phyloP scores from a whole-genome alignment of 2,888 invertebrate species.

The Netelia melanura region DNA sequence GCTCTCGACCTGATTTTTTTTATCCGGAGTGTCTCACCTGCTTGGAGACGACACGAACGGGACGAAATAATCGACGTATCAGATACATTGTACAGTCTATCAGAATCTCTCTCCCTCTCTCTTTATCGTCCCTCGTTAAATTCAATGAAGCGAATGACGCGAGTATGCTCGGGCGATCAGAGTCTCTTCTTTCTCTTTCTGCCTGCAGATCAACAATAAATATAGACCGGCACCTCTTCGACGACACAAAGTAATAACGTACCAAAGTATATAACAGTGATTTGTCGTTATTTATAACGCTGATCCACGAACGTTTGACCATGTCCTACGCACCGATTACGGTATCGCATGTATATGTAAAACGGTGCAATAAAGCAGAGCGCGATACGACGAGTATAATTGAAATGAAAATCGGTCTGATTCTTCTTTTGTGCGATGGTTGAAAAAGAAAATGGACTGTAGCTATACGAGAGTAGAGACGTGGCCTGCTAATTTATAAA shows the following conservation, averaged over 20 bases:
- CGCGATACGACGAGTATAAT: constrained; percentile 23
- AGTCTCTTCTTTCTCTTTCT: neutral
- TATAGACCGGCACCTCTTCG: neutral
- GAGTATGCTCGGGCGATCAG: neutral
- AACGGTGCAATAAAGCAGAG: neutral
- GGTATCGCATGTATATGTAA: neutral
- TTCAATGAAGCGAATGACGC: constrained; percentile 10
- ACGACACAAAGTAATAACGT: neutral
- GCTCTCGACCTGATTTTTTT: neutral
- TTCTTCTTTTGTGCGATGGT: constrained; percentile 30
- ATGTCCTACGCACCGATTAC: constrained; percentile 40
- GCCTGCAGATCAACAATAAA: neutral
- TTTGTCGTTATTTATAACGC: constrained; percentile 36
- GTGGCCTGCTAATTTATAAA: constrained; percentile 20
- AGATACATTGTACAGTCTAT: neutral
- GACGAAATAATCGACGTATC: constrained; percentile 11
- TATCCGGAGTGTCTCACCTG: neutral
- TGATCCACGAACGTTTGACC: constrained; percentile 25
- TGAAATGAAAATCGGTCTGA: constrained; percentile 36
- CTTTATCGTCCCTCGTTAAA: neutral
- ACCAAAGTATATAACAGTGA: constrained; percentile 9
- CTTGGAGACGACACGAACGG: neutral
- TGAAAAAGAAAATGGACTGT: constrained; percentile 22
- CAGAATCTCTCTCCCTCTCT: neutral
- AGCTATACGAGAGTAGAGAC: neutral